Conservation (phyloP, 2,113 vertebrate genomes). For the Rhinoderma darwinii region DNA sequence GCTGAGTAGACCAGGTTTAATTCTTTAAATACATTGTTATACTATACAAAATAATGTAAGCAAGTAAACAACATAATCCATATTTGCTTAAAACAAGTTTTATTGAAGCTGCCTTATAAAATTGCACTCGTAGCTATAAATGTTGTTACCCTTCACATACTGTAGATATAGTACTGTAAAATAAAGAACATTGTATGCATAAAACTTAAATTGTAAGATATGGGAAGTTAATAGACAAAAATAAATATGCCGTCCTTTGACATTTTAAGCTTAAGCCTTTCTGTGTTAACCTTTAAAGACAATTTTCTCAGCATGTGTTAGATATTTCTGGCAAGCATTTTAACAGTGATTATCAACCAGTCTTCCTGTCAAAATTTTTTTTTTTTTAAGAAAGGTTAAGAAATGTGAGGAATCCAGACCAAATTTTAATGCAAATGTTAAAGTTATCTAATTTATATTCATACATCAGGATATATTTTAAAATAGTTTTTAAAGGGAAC, state of each 20-base stretch:
- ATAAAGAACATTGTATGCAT: constrained; percentile 20
- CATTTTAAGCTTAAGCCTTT: constrained; percentile 64
- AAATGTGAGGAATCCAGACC: constrained; percentile 47
- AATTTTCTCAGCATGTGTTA: constrained; percentile 69
- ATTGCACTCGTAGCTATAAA: background rate
- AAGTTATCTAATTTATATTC: constrained; percentile 44
- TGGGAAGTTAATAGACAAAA: constrained; percentile 46
- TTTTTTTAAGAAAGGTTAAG: constrained; percentile 65
- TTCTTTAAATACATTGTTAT: background rate
- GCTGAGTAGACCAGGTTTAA: background rate
- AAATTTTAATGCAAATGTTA: constrained; percentile 59
- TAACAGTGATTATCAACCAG: constrained; percentile 64
- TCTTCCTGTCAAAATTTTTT: constrained; percentile 67
- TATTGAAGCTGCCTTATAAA: background rate
- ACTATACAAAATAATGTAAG: background rate
- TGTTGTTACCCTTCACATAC: background rate
- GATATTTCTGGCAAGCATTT: constrained; percentile 66
- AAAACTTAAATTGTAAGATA: constrained; percentile 49
- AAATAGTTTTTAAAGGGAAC: constrained; percentile 39
- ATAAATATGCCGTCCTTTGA: constrained; percentile 63
- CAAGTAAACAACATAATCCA: background rate
- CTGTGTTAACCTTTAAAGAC: constrained; percentile 66
- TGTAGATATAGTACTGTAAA: background rate
- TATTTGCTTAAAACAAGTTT: background rate
- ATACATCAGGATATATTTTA: constrained; percentile 13